Base-by-base conservation (phyloP, 2,888 invertebrate species). In the Agrochola macilenta region DNA sequence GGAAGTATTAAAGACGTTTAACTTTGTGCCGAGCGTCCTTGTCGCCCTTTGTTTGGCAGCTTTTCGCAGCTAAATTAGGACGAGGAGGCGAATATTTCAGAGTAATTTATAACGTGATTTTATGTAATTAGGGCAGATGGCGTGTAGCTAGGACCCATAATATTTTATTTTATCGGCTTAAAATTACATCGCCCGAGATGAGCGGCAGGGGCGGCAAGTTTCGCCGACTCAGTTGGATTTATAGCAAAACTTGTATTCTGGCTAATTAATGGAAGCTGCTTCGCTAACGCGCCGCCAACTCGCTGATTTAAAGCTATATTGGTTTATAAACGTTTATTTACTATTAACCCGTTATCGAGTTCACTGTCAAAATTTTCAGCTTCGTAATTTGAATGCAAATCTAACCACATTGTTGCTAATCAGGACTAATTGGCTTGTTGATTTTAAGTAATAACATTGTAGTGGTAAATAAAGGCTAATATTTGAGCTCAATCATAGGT, bases 111-210 rank as follows among this genome's bases (percentile, higher is more conserved):
- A 92, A 91, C 93, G 92, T 94, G 93, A 95, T 95, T 95, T 94
- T 92, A 92, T 92, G 92, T 95, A 95, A 95, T 96, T 94, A 94
- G 92, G 91, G 92, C 92, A 91, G 92, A 93, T 93, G 93, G 94
- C 93, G 92, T 92, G 90, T 92, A 91, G 92, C 93, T 90, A 88
- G 88, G 90, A 89, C 91, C 89, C 93, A 93, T 94, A 92, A 94
- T 95, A 95, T 96, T 96, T 95, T 95, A 96, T 96, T 96, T 95
- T 95, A 96, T 96, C 95, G 93, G 93, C 94, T 94, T 94, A 93
- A 95, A 94, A 95, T 95, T 94, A 94, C 93, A 94, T 91, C 88
- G 87, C 88, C 88, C 85, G 90, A 93, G 95, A 95, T 94, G 95
- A 95, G 95, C 93, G 90, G 92, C 89, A 91, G 91, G 91, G 94